Percentiles rank a stretch among this genome's conserved stretches.
phyloP scores from a whole-genome alignment of 2,888 invertebrate genomes.

The Beris chalybata region DNA sequence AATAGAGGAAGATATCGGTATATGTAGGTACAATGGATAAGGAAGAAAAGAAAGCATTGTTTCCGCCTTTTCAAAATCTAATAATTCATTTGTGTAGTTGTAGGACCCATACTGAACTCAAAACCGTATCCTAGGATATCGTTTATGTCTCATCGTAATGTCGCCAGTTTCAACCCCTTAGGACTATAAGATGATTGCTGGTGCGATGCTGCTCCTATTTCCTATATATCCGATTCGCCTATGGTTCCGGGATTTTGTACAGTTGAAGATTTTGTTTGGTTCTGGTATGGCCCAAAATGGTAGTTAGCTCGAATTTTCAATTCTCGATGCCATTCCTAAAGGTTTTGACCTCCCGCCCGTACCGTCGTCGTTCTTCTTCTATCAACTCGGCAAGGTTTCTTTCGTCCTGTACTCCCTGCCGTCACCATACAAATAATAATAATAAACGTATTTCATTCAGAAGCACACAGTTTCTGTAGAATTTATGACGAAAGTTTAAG shows the following conservation, averaged over 20 bases:
- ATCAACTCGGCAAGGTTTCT: neutral
- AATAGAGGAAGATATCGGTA: slow-evolving; percentile 6
- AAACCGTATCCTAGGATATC: neutral
- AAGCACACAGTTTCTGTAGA: slow-evolving; percentile 38
- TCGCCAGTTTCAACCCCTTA: slow-evolving; percentile 29
- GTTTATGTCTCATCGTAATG: slow-evolving; percentile 27
- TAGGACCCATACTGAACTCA: slow-evolving; percentile 12
- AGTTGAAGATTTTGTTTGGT: too few relatives aligned
- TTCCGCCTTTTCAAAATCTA: slow-evolving; percentile 30
- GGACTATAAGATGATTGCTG: slow-evolving; percentile 26
- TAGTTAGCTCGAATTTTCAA: neutral
- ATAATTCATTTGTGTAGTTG: slow-evolving; percentile 21
- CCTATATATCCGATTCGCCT: too few relatives aligned
- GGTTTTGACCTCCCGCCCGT: neutral
- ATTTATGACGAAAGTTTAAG: slow-evolving; percentile 42
- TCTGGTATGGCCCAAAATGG: too few relatives aligned
- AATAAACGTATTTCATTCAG: slow-evolving; percentile 41
- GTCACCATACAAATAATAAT: slow-evolving; percentile 39
- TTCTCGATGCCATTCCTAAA: neutral
- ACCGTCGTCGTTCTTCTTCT: neutral
- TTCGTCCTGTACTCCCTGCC: slow-evolving; percentile 8
- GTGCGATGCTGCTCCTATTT: neutral
- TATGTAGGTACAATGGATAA: neutral
- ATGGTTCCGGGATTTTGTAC: too few relatives aligned
- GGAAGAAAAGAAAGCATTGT: slow-evolving; percentile 11